Conservation (phyloP, 2,888 invertebrate species). For the Leptodirus hochenwartii region DNA sequence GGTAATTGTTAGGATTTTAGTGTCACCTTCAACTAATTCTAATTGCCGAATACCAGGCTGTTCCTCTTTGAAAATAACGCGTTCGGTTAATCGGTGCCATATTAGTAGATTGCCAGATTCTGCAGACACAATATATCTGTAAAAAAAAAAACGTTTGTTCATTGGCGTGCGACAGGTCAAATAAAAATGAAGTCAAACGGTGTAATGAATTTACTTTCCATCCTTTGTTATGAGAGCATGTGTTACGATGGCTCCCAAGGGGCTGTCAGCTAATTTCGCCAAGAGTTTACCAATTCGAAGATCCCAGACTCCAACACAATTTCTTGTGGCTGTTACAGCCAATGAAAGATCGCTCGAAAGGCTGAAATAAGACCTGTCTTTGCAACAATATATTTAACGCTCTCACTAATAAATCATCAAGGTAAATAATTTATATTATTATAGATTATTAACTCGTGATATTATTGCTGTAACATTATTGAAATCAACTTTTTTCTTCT, state of each 20-base stretch:
- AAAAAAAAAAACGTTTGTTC: slow-evolving; percentile 10
- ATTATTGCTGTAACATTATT: too few relatives aligned
- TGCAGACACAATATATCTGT: slow-evolving; percentile 62
- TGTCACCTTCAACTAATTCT: slow-evolving; percentile 52
- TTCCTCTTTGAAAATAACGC: slow-evolving; percentile 65
- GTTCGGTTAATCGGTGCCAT: slow-evolving; percentile 64
- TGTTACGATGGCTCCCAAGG: slow-evolving; percentile 85
- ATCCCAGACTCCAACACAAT: slow-evolving; percentile 92
- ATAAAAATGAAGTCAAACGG: slow-evolving; percentile 3
- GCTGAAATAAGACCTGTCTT: slow-evolving; percentile 28
- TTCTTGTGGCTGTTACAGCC: slow-evolving; percentile 84
- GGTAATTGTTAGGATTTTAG: slow-evolving; percentile 57
- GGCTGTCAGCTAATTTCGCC: slow-evolving; percentile 76
- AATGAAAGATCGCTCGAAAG: slow-evolving; percentile 60
- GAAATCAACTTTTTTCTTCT: too few relatives aligned
- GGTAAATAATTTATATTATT: too few relatives aligned
- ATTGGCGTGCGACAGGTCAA: not conserved
- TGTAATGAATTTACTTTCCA: slow-evolving; percentile 37
- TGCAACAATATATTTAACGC: too few relatives aligned
- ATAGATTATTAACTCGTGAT: too few relatives aligned
- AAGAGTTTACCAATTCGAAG: slow-evolving; percentile 68
- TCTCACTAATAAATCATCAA: too few relatives aligned
- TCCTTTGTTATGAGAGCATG: slow-evolving; percentile 77
- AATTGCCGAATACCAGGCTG: slow-evolving; percentile 66
- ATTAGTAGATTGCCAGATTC: slow-evolving; percentile 83